These are phyloP conservation scores for Orthosia gracilis DNA, from an alignment of 2,888 invertebrate species.

Conservation along the genomic window DNA sequence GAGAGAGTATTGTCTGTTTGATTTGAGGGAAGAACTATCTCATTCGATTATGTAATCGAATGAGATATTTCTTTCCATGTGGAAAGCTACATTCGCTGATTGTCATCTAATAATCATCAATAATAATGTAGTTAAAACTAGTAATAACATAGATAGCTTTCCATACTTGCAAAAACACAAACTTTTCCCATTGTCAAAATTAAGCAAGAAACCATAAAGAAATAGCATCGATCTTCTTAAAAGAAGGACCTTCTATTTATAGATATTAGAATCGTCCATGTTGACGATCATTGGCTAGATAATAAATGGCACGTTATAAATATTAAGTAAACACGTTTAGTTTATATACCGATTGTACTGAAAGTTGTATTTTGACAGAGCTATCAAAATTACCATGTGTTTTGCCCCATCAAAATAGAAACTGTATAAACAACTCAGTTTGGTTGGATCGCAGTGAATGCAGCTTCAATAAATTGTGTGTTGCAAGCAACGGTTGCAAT, in stretches of 20 bases:
- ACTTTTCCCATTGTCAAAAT: neutral
- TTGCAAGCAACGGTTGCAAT: constrained; percentile 8
- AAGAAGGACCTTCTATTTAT: neutral
- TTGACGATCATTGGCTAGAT: constrained; percentile 29
- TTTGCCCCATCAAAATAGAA: constrained; percentile 23
- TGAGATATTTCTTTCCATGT: too few species aligned
- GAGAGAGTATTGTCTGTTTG: too few species aligned
- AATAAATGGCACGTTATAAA: constrained; percentile 50
- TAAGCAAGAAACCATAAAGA: neutral
- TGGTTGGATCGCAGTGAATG: constrained; percentile 5
- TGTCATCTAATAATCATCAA: too few species aligned
- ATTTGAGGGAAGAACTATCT: too few species aligned
- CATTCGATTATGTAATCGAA: too few species aligned
- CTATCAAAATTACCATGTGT: neutral
- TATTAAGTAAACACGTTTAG: constrained; percentile 12
- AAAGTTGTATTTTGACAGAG: constrained; percentile 18
- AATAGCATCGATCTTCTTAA: neutral
- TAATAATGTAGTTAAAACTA: too few species aligned
- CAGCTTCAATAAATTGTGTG: neutral
- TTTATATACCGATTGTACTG: constrained; percentile 1
- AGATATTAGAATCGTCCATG: neutral
- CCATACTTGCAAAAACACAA: neutral
- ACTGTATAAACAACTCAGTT: constrained; percentile 30
- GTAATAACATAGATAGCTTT: neutral
- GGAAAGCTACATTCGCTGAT: too few species aligned